phyloP scores from a whole-genome alignment of 1,140 invertebrate species.

The Hylaeus volcanicus region DNA sequence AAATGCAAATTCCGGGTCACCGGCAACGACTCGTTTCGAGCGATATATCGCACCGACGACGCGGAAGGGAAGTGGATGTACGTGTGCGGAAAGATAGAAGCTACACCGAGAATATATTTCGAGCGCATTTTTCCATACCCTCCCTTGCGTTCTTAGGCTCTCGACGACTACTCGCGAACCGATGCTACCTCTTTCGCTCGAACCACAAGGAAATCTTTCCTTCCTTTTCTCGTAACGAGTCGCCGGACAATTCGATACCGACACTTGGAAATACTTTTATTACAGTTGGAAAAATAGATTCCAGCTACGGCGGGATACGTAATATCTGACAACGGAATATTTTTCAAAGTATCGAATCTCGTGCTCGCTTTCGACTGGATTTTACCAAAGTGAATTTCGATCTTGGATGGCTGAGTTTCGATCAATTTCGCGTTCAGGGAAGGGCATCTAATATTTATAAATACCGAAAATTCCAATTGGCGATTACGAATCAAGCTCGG shows the following conservation, averaged over 20 bases:
- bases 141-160: background rate
- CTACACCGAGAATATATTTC: constrained; percentile 46
- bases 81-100: constrained; percentile 65
- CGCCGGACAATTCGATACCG: too few species aligned
- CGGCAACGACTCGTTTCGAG: constrained; percentile 62
- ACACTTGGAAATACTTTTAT: constrained; percentile 5
- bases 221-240: too few species aligned
- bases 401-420: background rate
- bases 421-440: too few species aligned
- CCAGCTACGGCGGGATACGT: background rate
- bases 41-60: constrained; percentile 62
- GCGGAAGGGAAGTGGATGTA: constrained; percentile 63
- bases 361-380: background rate
- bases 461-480: too few species aligned
- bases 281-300: background rate
- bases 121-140: constrained; percentile 55
- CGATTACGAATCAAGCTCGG: too few species aligned
- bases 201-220: too few species aligned
- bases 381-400: background rate
- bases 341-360: background rate
- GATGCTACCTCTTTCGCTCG: too few species aligned
- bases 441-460: too few species aligned
- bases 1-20: constrained; percentile 68
- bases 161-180: too few species aligned
- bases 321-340: constrained; percentile 8